Base-by-base conservation (phyloP, 2,113 vertebrate genomes). In the Toxotes chatareus region DNA sequence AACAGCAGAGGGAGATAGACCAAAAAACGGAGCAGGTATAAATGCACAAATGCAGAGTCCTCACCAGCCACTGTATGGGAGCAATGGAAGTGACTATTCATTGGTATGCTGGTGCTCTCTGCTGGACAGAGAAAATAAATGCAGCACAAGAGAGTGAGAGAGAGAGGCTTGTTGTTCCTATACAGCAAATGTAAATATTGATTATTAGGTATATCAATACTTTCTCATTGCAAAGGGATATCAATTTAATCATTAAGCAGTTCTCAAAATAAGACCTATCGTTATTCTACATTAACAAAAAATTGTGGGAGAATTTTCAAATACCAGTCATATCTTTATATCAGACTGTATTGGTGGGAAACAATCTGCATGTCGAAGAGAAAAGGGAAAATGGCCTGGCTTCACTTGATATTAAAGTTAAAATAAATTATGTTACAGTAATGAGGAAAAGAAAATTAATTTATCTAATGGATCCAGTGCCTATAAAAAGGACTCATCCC, bases 81-180 rank as follows among this genome's bases (percentile, higher is more conserved):
- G 21, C 12, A 4, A 27, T 42, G 34, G 8, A 13, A 36, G n/a
- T 12, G 49, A 27, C 27, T 36, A 12, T 84, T 80, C 23, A 16
- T 5, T 82, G 72, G 80, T 82, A 2, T 71, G 34, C 42, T 91
- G 82, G 82, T 76, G 83, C 87, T 13, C 84, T 92, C 91, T 93
- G 75, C 82, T 89, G 92, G 91, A 72, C 73, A 80, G 9, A 51
- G n/a, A 12, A 4, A 2, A 49, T 59, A 70, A 76, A 55, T 85
- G 59, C 87, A 80, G 27, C 7, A 21, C 55, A 57, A 14, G 13
- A 6, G 23, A 42, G 14, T 1, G 2, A 19, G 9, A 8, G 14
- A 12, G 8, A 12, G 9, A 23, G 53, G 12, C 27, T 27, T 27
- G 27, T 27, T 27, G 32, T 16, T 66, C 16, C 14, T 53, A 5